Evolutionary conservation across 2,888 invertebrate genomes (phyloP).

Genomic region (Alcis repandata): DNA sequence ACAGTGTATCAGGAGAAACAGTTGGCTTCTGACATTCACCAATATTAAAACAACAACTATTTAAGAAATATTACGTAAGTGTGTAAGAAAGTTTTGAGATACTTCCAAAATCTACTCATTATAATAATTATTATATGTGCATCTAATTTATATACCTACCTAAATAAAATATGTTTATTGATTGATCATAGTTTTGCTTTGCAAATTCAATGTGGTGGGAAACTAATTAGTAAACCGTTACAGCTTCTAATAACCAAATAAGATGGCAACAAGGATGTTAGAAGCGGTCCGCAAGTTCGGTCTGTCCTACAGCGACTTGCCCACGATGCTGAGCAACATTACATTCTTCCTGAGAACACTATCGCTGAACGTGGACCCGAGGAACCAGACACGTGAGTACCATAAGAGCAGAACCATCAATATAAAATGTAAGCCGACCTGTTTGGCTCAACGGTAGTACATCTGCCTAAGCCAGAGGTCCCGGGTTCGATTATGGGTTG

Average conservation of each 20-base stretch:
- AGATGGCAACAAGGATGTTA: not conserved
- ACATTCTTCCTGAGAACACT: slow-evolving; percentile 53
- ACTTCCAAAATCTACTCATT: too few relatives aligned
- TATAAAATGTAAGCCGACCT: too few relatives aligned
- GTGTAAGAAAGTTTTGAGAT: too few relatives aligned
- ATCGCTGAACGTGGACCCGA: slow-evolving; percentile 58
- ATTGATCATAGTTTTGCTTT: not conserved
- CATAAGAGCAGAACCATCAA: not conserved
- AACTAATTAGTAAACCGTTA: not conserved
- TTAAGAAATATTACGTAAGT: not conserved
- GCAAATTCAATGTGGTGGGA: not conserved
- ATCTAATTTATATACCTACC: too few relatives aligned
- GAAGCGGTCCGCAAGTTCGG: slow-evolving; percentile 49
- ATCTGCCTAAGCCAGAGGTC: too few relatives aligned
- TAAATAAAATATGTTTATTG: too few relatives aligned
- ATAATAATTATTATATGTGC: too few relatives aligned
- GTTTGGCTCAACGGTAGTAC: too few relatives aligned
- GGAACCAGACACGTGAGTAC: slow-evolving; percentile 44
- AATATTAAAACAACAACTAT: not conserved
- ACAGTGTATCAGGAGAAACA: not conserved
- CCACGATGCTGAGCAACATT: slow-evolving; percentile 62
- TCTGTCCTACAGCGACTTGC: slow-evolving; percentile 57
- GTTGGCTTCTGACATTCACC: not conserved
- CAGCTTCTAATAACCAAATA: not conserved
- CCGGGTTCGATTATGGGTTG: too few relatives aligned